phyloP scores from a whole-genome alignment of 2,888 invertebrate genomes.

The Cantharis flavilabris region DNA sequence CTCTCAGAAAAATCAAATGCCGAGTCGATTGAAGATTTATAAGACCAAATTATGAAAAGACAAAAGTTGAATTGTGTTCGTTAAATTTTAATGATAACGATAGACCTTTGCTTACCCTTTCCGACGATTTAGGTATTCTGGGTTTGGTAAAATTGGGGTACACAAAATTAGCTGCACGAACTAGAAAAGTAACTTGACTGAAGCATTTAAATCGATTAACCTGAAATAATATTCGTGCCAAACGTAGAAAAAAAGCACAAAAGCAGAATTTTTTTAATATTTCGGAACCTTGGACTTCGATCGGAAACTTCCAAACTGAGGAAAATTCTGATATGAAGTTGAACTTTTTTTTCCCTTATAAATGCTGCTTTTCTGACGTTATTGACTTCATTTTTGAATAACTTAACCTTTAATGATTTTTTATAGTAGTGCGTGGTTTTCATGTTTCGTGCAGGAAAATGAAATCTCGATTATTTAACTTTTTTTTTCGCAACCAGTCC shows the following conservation, averaged over 20 bases:
- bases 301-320: not conserved
- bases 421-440: not conserved
- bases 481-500: not conserved
- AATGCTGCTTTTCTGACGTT: not conserved
- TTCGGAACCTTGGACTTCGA: not conserved
- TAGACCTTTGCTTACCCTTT: constrained; percentile 4
- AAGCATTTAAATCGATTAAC: not conserved
- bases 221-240: not conserved
- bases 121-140: not conserved
- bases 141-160: not conserved
- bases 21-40: not conserved
- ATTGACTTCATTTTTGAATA: not conserved
- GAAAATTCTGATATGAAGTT: not conserved
- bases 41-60: not conserved
- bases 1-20: not conserved
- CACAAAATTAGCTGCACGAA: constrained; percentile 2
- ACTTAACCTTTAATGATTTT: not conserved
- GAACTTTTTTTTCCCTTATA: not conserved
- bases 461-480: not conserved
- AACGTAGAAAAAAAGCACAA: not conserved
- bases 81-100: constrained; percentile 1
- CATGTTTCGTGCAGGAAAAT: not conserved
- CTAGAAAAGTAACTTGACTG: not conserved
- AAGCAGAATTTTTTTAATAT: not conserved
- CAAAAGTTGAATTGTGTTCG: not conserved